Evolutionary conservation across 2,113 vertebrate species (phyloP).

Genomic region (Trochalopteron elliotii): DNA sequence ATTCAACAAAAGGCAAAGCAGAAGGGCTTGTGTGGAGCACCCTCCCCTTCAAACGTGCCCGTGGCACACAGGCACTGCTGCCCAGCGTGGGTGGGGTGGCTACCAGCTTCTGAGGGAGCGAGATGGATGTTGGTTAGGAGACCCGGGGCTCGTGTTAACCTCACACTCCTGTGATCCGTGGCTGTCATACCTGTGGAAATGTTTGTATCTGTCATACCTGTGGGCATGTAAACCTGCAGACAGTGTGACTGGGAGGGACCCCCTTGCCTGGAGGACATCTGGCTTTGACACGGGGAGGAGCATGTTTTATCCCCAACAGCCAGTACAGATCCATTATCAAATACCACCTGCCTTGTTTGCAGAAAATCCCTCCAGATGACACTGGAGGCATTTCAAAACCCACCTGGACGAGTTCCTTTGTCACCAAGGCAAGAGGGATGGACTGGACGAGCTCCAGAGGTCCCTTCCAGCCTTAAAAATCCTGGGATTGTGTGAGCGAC

Average conservation of each 20-base stretch:
- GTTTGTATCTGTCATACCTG: accelerated
- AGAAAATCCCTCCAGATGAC: neutral
- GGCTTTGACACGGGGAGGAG: neutral
- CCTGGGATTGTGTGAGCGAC: accelerated
- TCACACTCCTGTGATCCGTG: accelerated
- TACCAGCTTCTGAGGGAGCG: neutral
- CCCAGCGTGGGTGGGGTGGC: accelerated
- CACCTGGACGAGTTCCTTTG: neutral
- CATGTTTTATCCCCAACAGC: neutral
- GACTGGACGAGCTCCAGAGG: neutral
- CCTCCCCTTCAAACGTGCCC: neutral
- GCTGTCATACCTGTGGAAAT: neutral
- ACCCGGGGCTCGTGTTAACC: no score
- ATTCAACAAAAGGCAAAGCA: neutral
- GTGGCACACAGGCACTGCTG: neutral
- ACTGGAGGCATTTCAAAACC: neutral
- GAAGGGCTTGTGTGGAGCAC: accelerated
- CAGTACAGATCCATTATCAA: neutral
- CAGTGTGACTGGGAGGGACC: neutral
- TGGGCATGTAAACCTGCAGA: neutral
- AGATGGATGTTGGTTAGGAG: accelerated
- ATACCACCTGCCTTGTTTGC: neutral
- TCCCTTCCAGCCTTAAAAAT: neutral
- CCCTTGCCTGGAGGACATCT: neutral
- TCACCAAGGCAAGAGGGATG: neutral